phyloP scores from a whole-genome alignment of 2,797 vertebrate species.

The Lagocephalus sceleratus region DNA sequence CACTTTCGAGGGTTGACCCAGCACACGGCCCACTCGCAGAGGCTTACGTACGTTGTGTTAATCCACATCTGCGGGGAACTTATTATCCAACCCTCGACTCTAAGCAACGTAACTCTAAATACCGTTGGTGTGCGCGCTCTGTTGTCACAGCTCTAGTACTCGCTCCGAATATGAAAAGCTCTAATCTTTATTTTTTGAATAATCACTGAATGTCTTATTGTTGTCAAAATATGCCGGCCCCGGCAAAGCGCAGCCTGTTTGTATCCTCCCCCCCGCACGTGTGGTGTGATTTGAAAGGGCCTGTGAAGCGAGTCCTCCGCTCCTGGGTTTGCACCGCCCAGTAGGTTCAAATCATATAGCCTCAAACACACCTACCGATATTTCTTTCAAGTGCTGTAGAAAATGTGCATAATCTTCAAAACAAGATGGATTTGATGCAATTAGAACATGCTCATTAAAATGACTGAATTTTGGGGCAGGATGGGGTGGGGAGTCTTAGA shows the following conservation, averaged over 20 bases:
- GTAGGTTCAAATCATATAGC: too few relatives aligned
- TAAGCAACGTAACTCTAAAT: conserved; percentile 29
- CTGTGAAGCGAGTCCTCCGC: too few relatives aligned
- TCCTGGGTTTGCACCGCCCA: too few relatives aligned
- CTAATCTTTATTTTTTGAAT: conserved; percentile 33
- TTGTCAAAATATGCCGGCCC: conserved; percentile 3
- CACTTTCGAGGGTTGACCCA: neutral
- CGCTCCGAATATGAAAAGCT: conserved; percentile 31
- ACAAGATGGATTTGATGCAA: too few relatives aligned
- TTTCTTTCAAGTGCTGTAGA: neutral
- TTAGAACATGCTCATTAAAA: too few relatives aligned
- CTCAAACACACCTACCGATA: too few relatives aligned
- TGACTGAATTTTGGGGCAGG: too few relatives aligned
- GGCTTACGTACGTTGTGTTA: conserved; percentile 35
- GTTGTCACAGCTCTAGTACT: conserved; percentile 43
- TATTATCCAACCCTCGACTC: conserved; percentile 25
- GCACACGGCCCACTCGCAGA: conserved; percentile 20
- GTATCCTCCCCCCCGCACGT: too few relatives aligned
- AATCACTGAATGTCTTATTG: conserved; percentile 51
- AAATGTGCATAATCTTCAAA: too few relatives aligned
- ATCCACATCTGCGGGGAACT: conserved; percentile 23
- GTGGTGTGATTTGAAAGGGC: too few relatives aligned
- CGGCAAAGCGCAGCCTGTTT: too few relatives aligned
- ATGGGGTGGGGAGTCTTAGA: too few relatives aligned
- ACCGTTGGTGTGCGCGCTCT: conserved; percentile 28